Percentiles rank a stretch among this genome's conserved stretches.
Evolutionary conservation across 1,140 invertebrate genomes (phyloP).

Genomic region (Lutraria rhynchaena): DNA sequence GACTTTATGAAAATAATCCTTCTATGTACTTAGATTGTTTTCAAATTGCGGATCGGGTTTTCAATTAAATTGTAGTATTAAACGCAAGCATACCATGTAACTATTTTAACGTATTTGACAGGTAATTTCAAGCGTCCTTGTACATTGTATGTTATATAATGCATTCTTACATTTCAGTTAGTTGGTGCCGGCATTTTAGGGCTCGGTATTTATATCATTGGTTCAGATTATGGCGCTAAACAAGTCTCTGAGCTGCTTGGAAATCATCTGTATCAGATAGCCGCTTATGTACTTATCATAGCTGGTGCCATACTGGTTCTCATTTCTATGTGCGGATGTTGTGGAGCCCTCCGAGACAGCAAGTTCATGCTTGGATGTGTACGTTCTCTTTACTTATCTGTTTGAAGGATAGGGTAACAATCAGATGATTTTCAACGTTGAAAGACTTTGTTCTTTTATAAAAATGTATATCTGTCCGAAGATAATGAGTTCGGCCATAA

Average conservation of each 20-base stretch:
- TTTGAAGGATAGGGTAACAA: too few relatives aligned
- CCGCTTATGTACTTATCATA: conserved; percentile 68
- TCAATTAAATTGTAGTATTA: too few relatives aligned
- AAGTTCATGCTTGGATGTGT: conserved; percentile 70
- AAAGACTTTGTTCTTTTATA: not conserved
- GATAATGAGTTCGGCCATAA: not conserved
- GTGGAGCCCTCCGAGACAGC: conserved; percentile 72
- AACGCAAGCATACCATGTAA: too few relatives aligned
- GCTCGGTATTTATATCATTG: conserved; percentile 89
- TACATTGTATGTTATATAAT: too few relatives aligned
- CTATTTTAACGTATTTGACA: too few relatives aligned
- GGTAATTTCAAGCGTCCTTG: too few relatives aligned
- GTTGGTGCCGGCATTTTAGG: conserved; percentile 88
- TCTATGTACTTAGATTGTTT: too few relatives aligned
- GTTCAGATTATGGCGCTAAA: conserved; percentile 76
- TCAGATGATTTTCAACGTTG: not conserved
- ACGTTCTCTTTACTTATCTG: conserved; percentile 51
- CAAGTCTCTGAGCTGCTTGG: conserved; percentile 62
- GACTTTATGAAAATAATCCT: too few relatives aligned
- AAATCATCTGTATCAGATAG: conserved; percentile 65
- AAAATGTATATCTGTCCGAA: not conserved
- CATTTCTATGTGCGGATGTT: conserved; percentile 75
- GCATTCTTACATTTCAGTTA: conserved; percentile 84
- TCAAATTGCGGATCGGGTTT: too few relatives aligned
- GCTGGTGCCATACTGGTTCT: conserved; percentile 66